phyloP scores from a whole-genome alignment of 2,797 vertebrate species.

The Clarias pachynema region DNA sequence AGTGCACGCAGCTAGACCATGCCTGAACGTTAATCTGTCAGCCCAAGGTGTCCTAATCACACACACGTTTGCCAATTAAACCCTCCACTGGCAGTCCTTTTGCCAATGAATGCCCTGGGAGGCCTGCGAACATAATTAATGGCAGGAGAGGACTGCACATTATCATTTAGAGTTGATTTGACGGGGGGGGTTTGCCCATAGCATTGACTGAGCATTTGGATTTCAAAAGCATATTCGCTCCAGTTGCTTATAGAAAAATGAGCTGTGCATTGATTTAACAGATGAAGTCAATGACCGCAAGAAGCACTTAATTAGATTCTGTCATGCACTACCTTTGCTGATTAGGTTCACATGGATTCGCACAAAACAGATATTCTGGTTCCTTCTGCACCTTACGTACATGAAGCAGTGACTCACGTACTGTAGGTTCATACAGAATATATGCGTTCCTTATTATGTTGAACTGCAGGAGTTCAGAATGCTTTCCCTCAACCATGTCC shows the following conservation, averaged over 20 bases:
- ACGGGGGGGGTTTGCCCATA: constrained; percentile 29
- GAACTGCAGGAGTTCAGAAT: not conserved
- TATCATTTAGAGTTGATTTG: constrained; percentile 39
- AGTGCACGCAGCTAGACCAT: constrained; percentile 51
- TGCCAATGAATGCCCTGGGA: constrained; percentile 23
- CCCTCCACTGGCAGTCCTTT: constrained; percentile 40
- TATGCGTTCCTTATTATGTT: not conserved
- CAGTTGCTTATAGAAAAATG: constrained; percentile 31
- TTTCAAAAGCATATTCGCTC: constrained; percentile 12
- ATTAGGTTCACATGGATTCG: constrained; percentile 8
- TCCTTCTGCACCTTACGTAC: not conserved
- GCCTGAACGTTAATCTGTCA: constrained; percentile 67
- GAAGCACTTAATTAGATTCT: constrained; percentile 21
- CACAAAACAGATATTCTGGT: not conserved
- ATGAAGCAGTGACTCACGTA: not conserved
- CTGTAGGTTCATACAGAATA: not conserved
- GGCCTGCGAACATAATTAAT: constrained; percentile 45
- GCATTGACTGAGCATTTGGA: constrained; percentile 29
- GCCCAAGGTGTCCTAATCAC: constrained; percentile 50
- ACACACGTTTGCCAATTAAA: constrained; percentile 50
- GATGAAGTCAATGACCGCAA: constrained; percentile 3
- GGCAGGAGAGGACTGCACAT: constrained; percentile 30
- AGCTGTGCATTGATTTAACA: constrained; percentile 31
- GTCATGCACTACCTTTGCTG: not conserved
- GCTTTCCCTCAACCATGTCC: not conserved